A percentile compares a stretch with the other conserved stretches of the same genome.
Conservation (phyloP, 2,888 invertebrate species). For the Lasioglossum morio region DNA sequence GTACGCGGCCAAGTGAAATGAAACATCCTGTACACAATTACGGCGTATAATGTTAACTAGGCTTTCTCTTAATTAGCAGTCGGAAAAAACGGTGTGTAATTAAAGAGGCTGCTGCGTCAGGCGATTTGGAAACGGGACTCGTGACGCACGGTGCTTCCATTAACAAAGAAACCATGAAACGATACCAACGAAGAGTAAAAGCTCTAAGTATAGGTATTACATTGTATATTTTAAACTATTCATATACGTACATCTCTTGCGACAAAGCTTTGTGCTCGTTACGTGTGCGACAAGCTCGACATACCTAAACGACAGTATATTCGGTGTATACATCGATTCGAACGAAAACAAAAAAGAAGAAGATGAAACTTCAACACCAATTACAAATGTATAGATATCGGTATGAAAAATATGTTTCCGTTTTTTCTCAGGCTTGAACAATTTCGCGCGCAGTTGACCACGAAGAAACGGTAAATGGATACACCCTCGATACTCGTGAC, state of each 20-base stretch:
- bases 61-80: constrained; percentile 20
- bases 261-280: constrained; percentile 66
- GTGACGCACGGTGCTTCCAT: constrained; percentile 46
- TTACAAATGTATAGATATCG: constrained; percentile 35
- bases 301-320: constrained; percentile 50
- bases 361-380: constrained; percentile 42
- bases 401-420: constrained; percentile 38
- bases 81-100: constrained; percentile 17
- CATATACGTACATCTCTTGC: constrained; percentile 66
- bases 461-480: constrained; percentile 46
- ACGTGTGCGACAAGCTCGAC: constrained; percentile 58
- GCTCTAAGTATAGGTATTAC: constrained; percentile 59
- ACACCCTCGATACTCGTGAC: constrained; percentile 35
- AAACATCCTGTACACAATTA: constrained; percentile 19
- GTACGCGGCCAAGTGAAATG: background rate
- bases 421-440: constrained; percentile 24
- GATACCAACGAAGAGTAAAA: constrained; percentile 60
- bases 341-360: background rate
- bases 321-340: constrained; percentile 43
- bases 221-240: constrained; percentile 63
- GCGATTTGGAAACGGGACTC: constrained; percentile 63
- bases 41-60: constrained; percentile 12
- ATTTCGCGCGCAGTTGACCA: constrained; percentile 40
- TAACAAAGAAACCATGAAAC: constrained; percentile 55
- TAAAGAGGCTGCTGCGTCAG: constrained; percentile 26